Conservation (phyloP, 2,888 invertebrate genomes). For the Anodontia alba region DNA sequence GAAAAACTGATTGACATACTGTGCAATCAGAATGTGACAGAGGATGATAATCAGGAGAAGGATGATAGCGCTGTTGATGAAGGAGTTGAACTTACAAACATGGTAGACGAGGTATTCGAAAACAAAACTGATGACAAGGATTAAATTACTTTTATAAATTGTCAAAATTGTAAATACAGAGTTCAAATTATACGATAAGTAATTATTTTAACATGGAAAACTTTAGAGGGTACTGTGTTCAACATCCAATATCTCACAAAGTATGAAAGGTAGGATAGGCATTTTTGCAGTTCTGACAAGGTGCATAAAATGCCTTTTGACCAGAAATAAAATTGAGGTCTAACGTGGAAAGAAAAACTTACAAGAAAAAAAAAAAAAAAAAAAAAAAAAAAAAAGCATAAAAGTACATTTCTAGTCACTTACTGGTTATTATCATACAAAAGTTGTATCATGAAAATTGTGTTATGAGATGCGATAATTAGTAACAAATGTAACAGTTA, state of each 20-base stretch:
- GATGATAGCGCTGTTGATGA: not conserved
- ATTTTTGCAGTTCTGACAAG: not conserved
- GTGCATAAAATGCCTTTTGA: not conserved
- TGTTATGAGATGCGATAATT: too few relatives aligned
- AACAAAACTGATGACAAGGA: not conserved
- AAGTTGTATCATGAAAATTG: too few relatives aligned
- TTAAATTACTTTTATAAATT: not conserved
- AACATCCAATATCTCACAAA: not conserved
- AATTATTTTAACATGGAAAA: not conserved
- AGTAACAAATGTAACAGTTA: too few relatives aligned
- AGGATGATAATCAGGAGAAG: not conserved
- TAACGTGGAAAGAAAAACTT: too few relatives aligned
- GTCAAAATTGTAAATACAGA: not conserved
- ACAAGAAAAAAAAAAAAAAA: too few relatives aligned
- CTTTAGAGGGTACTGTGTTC: not conserved
- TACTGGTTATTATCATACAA: too few relatives aligned
- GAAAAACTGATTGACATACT: not conserved
- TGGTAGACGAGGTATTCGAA: constrained; percentile 1
- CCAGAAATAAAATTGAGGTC: too few relatives aligned
- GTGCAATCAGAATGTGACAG: not conserved
- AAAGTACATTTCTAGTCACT: too few relatives aligned
- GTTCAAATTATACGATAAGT: not conserved
- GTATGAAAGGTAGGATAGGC: not conserved
- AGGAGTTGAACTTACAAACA: not conserved
- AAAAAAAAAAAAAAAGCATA: too few relatives aligned